A percentile compares a stretch with the other conserved stretches of the same genome.
phyloP scores from a whole-genome alignment of 1,140 invertebrate genomes.

The Latrodectus geometricus region DNA sequence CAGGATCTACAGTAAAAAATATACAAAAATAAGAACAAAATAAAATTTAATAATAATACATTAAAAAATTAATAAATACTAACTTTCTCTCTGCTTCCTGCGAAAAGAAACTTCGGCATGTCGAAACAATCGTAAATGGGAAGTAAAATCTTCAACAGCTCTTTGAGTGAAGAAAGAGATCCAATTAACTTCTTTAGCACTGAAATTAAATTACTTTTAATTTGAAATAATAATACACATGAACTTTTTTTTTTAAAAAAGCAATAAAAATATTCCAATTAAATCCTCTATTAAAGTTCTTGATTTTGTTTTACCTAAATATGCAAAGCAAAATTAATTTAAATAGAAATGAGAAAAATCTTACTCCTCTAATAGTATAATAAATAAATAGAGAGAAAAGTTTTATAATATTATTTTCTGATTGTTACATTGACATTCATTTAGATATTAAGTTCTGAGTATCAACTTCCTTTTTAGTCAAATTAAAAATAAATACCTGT shows the following conservation, averaged over 20 bases:
- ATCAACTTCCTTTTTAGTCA: too few species aligned
- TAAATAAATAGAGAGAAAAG: too few species aligned
- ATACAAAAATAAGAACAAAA: neutral
- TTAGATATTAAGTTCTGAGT: too few species aligned
- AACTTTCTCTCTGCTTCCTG: conserved; percentile 71
- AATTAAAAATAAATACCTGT: too few species aligned
- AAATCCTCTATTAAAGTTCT: neutral
- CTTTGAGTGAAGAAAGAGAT: conserved; percentile 85
- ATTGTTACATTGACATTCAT: too few species aligned
- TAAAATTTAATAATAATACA: neutral
- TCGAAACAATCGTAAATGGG: conserved; percentile 85
- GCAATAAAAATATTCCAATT: neutral
- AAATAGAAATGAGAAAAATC: too few species aligned
- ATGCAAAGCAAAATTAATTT: neutral
- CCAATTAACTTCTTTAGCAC: conserved; percentile 90
- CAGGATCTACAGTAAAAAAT: conserved; percentile 38
- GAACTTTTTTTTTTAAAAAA: neutral
- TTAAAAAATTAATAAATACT: conserved; percentile 16
- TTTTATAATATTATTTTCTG: too few species aligned
- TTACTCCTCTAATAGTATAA: too few species aligned
- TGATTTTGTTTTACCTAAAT: neutral
- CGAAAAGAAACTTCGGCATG: conserved; percentile 77
- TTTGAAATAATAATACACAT: conserved; percentile 3
- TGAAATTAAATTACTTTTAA: conserved; percentile 66
- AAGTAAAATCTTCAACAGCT: conserved; percentile 89